Evolutionary conservation across 2,113 vertebrate species (phyloP).

Genomic region (Mixornis gularis): DNA sequence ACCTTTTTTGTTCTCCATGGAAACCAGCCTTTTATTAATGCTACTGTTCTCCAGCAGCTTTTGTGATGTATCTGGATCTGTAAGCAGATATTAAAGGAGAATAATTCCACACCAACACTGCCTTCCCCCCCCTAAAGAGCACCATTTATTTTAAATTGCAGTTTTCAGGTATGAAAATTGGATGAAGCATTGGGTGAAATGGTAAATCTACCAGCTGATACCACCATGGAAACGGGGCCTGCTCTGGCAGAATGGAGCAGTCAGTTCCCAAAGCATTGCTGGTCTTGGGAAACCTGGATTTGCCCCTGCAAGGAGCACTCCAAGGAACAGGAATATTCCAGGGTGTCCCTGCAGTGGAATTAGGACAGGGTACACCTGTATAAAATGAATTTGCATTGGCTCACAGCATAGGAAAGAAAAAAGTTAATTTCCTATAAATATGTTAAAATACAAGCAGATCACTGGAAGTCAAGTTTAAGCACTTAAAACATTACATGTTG

Average conservation of each 20-base stretch:
- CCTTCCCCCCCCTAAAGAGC: not conserved
- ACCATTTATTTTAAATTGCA: not conserved
- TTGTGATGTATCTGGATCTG: not conserved
- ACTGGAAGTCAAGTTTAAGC: not conserved
- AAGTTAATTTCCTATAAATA: not conserved
- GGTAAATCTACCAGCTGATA: not conserved
- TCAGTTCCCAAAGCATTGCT: not conserved
- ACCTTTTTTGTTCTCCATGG: constrained; percentile 69
- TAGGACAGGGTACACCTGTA: not conserved
- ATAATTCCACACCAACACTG: not conserved
- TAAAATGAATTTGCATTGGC: fast-evolving
- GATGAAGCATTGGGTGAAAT: not conserved
- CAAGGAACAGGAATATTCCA: not conserved
- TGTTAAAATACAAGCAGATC: not conserved
- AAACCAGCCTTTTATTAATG: constrained; percentile 34
- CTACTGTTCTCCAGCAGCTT: not conserved
- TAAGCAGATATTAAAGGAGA: not conserved
- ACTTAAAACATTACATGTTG: not conserved
- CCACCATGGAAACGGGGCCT: fast-evolving
- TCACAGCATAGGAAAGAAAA: not conserved
- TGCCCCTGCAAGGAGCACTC: not conserved
- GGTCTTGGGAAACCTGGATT: fast-evolving
- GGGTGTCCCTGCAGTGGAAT: too few species aligned
- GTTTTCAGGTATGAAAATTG: not conserved
- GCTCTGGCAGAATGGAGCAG: fast-evolving